A percentile compares a stretch with the other conserved stretches of the same genome.
phyloP scores from a whole-genome alignment of 1,140 invertebrate genomes.

The Ostrea edulis region DNA sequence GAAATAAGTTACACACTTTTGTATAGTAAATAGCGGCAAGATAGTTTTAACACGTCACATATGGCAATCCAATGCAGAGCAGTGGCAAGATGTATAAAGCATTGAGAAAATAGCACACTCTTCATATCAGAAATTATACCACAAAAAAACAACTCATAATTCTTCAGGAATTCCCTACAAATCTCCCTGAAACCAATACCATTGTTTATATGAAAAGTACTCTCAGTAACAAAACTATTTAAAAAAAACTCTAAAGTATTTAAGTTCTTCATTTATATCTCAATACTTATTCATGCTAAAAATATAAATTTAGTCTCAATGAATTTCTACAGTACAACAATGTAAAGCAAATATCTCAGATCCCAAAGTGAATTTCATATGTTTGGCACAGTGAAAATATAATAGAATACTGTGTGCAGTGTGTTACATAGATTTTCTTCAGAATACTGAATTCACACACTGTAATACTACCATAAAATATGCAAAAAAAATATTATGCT shows the following conservation, averaged over 20 bases:
- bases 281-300: background rate
- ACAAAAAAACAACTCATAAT: background rate
- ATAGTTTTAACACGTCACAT: background rate
- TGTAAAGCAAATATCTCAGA: background rate
- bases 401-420: background rate
- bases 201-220: background rate
- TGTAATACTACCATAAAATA: background rate
- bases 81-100: slow-evolving; percentile 19
- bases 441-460: background rate
- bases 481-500: background rate
- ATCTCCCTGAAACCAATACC: background rate
- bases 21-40: slow-evolving; percentile 19
- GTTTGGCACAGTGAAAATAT: slow-evolving; percentile 10
- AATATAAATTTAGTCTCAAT: background rate
- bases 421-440: background rate
- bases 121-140: background rate
- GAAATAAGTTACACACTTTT: background rate
- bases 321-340: slow-evolving; percentile 22
- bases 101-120: background rate
- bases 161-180: background rate
- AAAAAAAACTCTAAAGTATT: background rate
- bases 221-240: background rate
- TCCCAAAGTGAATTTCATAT: background rate
- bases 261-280: background rate
- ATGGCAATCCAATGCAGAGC: background rate